Base-by-base conservation (phyloP, 2,113 vertebrate species). In the Sander vitreus region DNA sequence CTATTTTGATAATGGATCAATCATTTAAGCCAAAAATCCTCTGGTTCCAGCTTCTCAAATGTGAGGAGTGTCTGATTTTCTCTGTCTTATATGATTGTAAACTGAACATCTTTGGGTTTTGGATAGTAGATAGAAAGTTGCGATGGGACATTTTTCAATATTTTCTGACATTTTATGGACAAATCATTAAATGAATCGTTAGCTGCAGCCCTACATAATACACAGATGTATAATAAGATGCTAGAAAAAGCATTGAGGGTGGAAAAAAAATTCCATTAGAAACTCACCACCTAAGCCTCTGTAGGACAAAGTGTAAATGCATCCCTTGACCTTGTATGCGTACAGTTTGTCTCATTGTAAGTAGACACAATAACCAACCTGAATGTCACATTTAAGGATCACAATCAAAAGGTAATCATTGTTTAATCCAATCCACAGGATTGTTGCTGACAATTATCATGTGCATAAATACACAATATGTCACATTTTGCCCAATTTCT, bases 271-370 rank as follows among this genome's bases (percentile, higher is more conserved):
- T 63, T 43, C 14, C 18, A 27, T 2, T 48, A 57, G 23, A 55
- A 80, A 74, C 55, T 73, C 30, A 6, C 3, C 16, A 57, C 5
- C 23, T 36, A 5, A 54, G 10, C 43, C 21, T 80, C 10, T 68
- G 53, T 15, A 43, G 76, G 55, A n/a, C 70, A 88, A 78, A 80
- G 76, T 30, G 73, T 72, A 79, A 73, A 72, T 48, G 45, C 67
- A 64, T 36, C 43, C 19, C 1, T 48, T 71, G 85, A 79, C 87
- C 78, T 83, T 78, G 73, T 19, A 4, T 50, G 19, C 33, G 51
- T 43, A 62, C 70, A 86, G 23, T 77, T 59, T 55, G 71, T 81
- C 65, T 66, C 53, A 21, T 58, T 43, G 30, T 55, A 73, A 54
- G 48, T 2, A 33, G 59, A 87, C 64, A 76, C 8, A 21, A 85